Base-by-base conservation (phyloP, 2,888 invertebrate genomes). In the Nesidiocoris tenuis region DNA sequence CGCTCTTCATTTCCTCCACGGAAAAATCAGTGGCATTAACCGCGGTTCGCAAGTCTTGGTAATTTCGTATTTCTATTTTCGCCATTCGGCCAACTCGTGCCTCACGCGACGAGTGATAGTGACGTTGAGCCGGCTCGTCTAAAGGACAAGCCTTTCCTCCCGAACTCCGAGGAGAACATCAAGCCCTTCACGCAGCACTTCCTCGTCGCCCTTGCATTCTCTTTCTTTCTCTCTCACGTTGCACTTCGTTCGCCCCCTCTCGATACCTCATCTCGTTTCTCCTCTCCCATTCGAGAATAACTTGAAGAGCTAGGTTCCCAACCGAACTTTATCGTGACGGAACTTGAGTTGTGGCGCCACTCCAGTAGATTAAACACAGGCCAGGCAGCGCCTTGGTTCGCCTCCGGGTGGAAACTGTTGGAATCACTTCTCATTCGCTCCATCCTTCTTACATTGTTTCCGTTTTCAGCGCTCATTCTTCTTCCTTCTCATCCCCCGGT, bases 321-420 rank as follows among this genome's bases (percentile, higher is more conserved):
- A 9, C 65, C 67, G 23, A 67, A 67, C 67, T 67, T 67, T 67
- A 67, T 67, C 67, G 19, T 67, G 67, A 67, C 39, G 67, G 67
- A 67, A 67, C 55, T 67, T 55, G 56, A 67, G 67, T 67, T 67
- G 55, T 22, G 67, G 67, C 56, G 56, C 54, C 67, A 67, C 67
- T 67, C 22, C 67, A 67, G 21, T 67, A 67, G 67, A 67, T 67
- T 67, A 67, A 67, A 67, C 67, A 67, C 22, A 25, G 55, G 67
- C 67, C n/a, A 39, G 24, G 18, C 18, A 17, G 9, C 65, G 17
- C 54, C 55, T 23, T n/a, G 67, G 65, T 66, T 54, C 24, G 23
- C 25, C 54, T 55, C 12, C 18, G 22, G 56, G 54, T 21, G 17
- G 21, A 67, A 67, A 67, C 67, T 55, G 67, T 67, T 54, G 54